Percentiles rank a stretch among this genome's conserved stretches.
These are phyloP conservation scores for Salvator merianae DNA, from an alignment of 2,113 vertebrate genomes.

Conservation along the genomic window DNA sequence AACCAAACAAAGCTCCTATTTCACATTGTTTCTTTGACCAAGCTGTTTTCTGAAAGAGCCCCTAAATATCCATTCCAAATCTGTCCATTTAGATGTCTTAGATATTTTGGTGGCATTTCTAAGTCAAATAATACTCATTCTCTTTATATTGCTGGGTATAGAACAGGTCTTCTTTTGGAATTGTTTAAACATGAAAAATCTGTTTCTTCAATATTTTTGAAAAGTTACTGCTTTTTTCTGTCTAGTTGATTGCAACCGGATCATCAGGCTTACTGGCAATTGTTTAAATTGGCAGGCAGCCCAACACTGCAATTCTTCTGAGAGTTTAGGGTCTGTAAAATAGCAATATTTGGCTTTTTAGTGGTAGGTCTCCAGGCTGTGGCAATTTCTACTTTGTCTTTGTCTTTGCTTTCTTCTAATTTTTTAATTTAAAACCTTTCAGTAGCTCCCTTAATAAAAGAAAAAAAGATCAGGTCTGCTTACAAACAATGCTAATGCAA, in stretches of 20 bases:
- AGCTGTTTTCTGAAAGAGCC: slow-evolving; percentile 4
- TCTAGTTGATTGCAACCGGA: slow-evolving; percentile 41
- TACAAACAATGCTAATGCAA: too few species aligned
- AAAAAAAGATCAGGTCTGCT: too few species aligned
- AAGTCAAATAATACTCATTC: slow-evolving; percentile 41
- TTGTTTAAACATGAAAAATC: slow-evolving; percentile 39
- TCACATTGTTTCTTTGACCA: neutral
- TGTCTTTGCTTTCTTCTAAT: neutral
- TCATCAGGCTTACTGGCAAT: slow-evolving; percentile 38
- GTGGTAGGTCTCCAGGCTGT: slow-evolving; percentile 12
- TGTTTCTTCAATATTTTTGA: slow-evolving; percentile 45
- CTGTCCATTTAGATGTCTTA: slow-evolving; percentile 20
- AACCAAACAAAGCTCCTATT: neutral
- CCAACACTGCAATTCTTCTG: slow-evolving; percentile 33
- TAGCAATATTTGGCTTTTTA: slow-evolving; percentile 28
- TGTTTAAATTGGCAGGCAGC: slow-evolving; percentile 33
- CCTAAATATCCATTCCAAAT: neutral
- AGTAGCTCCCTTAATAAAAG: too few species aligned
- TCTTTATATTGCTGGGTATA: slow-evolving; percentile 29
- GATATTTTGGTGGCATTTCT: slow-evolving; percentile 22
- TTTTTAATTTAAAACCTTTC: neutral
- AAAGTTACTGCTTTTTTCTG: slow-evolving; percentile 11
- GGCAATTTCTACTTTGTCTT: neutral
- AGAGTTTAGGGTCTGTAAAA: slow-evolving; percentile 32
- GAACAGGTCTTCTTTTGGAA: slow-evolving; percentile 48